These are phyloP conservation scores for Lerista edwardsae DNA, from an alignment of 2,797 vertebrate genomes.

Conservation along the genomic window DNA sequence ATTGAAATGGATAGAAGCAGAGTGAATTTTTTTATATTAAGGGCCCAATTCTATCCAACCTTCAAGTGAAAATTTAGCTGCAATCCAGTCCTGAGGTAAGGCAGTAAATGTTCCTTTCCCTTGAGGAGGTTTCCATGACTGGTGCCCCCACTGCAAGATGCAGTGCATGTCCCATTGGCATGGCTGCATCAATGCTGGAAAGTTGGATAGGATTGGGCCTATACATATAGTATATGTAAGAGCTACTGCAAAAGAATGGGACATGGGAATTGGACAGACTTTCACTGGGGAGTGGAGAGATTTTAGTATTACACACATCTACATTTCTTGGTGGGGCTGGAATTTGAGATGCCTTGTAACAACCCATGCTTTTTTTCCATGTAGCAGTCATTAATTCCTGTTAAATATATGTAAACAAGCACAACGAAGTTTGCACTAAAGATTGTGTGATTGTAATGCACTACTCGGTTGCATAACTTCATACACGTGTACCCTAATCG, in stretches of 20 bases:
- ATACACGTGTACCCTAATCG: constrained; percentile 69
- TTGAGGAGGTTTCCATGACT: no score
- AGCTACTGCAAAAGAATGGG: constrained; percentile 28
- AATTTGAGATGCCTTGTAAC: constrained; percentile 40
- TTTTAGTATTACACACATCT: constrained; percentile 38
- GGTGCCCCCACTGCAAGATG: no score
- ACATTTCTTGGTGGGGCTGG: constrained; percentile 29
- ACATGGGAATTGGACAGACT: constrained; percentile 38
- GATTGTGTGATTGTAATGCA: constrained; percentile 79
- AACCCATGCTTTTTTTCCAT: constrained; percentile 62
- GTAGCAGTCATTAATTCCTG: constrained; percentile 67
- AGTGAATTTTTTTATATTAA: constrained; percentile 14
- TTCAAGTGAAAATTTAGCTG: no score
- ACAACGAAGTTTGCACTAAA: constrained; percentile 81
- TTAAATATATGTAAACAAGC: constrained; percentile 74
- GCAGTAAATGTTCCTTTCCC: no score
- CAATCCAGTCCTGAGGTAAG: no score
- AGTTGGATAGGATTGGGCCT: no score
- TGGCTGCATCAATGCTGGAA: no score
- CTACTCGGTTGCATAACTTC: constrained; percentile 78
- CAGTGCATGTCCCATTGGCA: no score
- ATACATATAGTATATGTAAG: constrained; percentile 60
- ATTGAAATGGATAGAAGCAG: constrained; percentile 60
- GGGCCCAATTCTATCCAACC: no score
- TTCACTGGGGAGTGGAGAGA: constrained; percentile 48